Evolutionary conservation across 2,888 invertebrate genomes (phyloP).

Genomic region (Drosophila monieri): DNA sequence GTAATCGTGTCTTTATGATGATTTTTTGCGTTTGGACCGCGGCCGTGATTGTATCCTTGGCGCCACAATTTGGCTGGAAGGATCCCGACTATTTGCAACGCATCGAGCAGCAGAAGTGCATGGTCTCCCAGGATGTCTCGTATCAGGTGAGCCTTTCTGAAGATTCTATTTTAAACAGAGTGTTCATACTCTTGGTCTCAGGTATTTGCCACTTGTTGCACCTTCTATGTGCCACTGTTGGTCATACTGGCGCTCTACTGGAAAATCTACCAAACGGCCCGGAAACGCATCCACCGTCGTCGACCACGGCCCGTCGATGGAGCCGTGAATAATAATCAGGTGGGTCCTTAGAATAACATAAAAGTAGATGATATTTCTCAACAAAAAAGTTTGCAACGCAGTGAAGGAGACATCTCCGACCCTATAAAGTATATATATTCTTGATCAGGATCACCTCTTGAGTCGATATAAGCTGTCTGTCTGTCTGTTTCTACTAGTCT

Average conservation of each 20-base stretch:
- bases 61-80: constrained; percentile 98
- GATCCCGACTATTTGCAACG: constrained; percentile 94
- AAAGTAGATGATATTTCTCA: no score
- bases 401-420: no score
- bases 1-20: constrained; percentile 94
- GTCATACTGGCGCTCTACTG: constrained; percentile 98
- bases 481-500: no score
- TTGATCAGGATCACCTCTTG: no score
- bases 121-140: constrained; percentile 95
- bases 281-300: constrained; percentile 88
- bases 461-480: no score
- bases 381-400: no score
- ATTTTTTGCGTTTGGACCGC: constrained; percentile 96
- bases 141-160: constrained; percentile 89
- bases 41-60: constrained; percentile 95
- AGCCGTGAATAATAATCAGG: constrained; percentile 84
- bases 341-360: constrained; percentile 32
- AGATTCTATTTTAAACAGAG: neutral
- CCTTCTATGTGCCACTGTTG: constrained; percentile 97
- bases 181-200: constrained; percentile 69
- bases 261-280: constrained; percentile 98
- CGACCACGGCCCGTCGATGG: constrained; percentile 82
- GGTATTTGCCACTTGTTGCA: constrained; percentile 96
- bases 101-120: constrained; percentile 92
- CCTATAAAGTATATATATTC: no score